Conservation (phyloP, 1,140 invertebrate species). For the Centruroides sculpturatus region DNA sequence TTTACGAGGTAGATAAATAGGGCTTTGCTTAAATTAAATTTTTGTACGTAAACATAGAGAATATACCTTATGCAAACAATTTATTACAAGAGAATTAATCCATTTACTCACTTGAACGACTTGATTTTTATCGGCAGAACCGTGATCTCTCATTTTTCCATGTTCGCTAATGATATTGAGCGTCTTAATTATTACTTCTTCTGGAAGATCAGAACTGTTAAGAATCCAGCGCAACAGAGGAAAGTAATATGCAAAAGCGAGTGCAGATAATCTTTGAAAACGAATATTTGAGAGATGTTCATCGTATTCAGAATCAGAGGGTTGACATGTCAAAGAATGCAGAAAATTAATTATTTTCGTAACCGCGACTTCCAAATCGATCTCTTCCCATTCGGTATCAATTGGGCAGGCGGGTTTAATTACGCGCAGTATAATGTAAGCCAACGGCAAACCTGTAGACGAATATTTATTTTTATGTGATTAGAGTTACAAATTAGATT, state of each 20-base stretch:
- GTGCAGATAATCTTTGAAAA: constrained; percentile 39
- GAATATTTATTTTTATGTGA: background rate
- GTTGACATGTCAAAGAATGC: constrained; percentile 38
- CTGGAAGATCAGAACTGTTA: constrained; percentile 24
- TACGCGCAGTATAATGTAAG: constrained; percentile 49
- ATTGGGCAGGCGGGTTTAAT: constrained; percentile 64
- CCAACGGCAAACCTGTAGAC: constrained; percentile 39
- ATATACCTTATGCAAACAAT: background rate
- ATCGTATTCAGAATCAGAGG: constrained; percentile 27
- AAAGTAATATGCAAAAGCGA: constrained; percentile 69
- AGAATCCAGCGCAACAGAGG: constrained; percentile 56
- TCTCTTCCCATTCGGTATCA: constrained; percentile 57
- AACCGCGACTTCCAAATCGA: constrained; percentile 43
- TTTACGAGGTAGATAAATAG: constrained; percentile 56
- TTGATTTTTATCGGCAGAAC: constrained; percentile 19
- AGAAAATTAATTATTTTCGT: constrained; percentile 11
- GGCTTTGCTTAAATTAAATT: constrained; percentile 30
- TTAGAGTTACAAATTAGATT: too few relatives aligned
- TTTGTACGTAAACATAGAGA: background rate
- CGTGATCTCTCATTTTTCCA: constrained; percentile 40
- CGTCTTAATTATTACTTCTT: constrained; percentile 39
- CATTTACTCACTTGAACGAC: constrained; percentile 2
- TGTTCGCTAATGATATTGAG: constrained; percentile 56
- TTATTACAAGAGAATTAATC: too few relatives aligned
- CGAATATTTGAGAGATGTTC: constrained; percentile 14